These are phyloP conservation scores for Pyrrhura leucotis DNA, from an alignment of 2,797 vertebrate genomes.

Conservation along the genomic window DNA sequence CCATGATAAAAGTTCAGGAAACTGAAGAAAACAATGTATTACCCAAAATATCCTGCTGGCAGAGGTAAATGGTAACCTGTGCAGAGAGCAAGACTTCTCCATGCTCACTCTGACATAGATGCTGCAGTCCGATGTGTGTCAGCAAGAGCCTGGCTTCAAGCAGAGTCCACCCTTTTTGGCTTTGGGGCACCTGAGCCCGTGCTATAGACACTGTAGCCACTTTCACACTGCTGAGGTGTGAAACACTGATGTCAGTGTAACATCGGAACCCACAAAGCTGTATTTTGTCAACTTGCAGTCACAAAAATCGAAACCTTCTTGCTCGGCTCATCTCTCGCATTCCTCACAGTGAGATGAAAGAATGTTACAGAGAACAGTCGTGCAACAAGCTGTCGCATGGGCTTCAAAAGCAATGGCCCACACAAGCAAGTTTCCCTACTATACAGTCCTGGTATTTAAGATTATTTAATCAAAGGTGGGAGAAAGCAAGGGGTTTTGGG, in stretches of 20 bases:
- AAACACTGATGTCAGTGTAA: neutral
- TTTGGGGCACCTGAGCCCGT: neutral
- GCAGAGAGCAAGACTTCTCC: neutral
- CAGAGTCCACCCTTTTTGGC: neutral
- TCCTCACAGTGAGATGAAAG: neutral
- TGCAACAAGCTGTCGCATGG: slow-evolving; percentile 39
- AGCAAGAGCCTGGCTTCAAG: neutral
- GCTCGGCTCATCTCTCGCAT: neutral
- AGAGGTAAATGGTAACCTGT: neutral
- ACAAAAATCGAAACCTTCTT: neutral
- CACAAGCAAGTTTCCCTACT: neutral
- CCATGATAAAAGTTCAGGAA: neutral
- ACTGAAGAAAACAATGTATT: neutral
- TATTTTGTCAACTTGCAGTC: neutral
- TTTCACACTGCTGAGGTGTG: neutral
- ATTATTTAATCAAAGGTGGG: slow-evolving; percentile 18
- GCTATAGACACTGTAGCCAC: neutral
- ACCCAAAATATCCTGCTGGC: neutral
- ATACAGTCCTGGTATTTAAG: neutral
- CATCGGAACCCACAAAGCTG: neutral
- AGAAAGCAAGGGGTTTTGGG: neutral
- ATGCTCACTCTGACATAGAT: neutral
- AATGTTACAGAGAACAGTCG: neutral
- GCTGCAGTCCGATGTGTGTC: neutral
- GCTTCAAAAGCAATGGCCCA: slow-evolving; percentile 23